A percentile compares a stretch with the other conserved stretches of the same genome.
phyloP scores from a whole-genome alignment of 92 coral and sea anemone species.

The Montipora capitata region DNA sequence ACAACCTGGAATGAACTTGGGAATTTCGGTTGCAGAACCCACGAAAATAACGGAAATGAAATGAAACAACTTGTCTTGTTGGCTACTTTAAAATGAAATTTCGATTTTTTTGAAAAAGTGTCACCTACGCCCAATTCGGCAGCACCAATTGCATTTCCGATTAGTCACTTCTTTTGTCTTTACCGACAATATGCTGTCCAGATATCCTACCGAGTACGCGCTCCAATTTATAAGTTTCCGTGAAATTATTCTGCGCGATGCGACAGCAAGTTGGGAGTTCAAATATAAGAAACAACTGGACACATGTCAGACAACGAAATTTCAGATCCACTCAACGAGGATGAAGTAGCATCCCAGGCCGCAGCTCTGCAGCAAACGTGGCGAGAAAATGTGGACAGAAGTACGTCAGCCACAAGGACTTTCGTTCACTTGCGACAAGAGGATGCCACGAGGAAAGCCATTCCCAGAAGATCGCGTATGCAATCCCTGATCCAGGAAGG shows the following conservation, averaged over 20 bases:
- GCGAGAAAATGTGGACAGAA: constrained; percentile 14
- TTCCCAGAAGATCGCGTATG: constrained; percentile 29
- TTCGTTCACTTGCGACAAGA: constrained; percentile 37
- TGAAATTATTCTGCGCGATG: neutral
- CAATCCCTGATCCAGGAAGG: neutral
- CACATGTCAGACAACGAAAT: neutral
- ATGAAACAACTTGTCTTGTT: no score
- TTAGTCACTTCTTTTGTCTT: no score
- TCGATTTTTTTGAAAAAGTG: no score
- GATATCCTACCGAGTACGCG: no score
- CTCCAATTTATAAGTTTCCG: no score
- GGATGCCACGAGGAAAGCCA: constrained; percentile 28
- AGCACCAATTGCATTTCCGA: no score
- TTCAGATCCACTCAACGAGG: neutral
- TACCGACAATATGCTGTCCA: no score
- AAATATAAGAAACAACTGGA: neutral
- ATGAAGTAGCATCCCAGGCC: neutral
- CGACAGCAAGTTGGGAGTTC: neutral
- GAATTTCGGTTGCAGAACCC: no score
- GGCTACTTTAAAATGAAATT: no score
- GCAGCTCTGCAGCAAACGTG: constrained; percentile 12
- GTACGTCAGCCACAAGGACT: neutral
- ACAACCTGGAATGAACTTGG: no score
- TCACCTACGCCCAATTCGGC: no score
- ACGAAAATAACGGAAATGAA: no score